These are phyloP conservation scores for Thysanoteuthis rhombus DNA, from an alignment of 2,888 invertebrate genomes.

Conservation along the genomic window DNA sequence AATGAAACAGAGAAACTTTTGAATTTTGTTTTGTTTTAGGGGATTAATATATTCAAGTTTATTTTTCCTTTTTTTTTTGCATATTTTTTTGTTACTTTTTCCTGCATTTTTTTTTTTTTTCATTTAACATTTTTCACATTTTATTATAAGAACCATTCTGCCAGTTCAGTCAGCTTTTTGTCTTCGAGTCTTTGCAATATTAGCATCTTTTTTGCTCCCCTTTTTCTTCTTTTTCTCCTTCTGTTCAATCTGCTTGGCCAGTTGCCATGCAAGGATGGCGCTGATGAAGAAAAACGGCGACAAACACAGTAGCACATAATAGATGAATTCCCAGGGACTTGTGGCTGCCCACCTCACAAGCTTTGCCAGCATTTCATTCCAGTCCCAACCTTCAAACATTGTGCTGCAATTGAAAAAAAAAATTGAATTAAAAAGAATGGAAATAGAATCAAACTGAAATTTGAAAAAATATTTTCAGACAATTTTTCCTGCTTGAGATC, in stretches of 20 bases:
- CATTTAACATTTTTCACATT: not conserved
- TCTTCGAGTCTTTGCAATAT: constrained; percentile 63
- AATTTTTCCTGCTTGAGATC: too few species aligned
- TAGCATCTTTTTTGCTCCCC: constrained; percentile 68
- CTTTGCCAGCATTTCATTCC: constrained; percentile 56
- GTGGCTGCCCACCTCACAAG: constrained; percentile 64
- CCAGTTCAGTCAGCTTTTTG: constrained; percentile 51
- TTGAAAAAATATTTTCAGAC: too few species aligned
- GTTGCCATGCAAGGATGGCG: constrained; percentile 71
- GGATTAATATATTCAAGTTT: not conserved
- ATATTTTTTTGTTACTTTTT: not conserved
- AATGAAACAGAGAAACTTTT: not conserved
- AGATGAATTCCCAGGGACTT: constrained; percentile 70
- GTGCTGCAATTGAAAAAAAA: not conserved
- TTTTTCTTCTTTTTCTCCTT: constrained; percentile 70
- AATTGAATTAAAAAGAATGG: not conserved
- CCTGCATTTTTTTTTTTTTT: not conserved
- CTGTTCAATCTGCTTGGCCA: constrained; percentile 71
- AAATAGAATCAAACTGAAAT: too few species aligned
- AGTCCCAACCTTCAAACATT: constrained; percentile 51
- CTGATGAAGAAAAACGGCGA: constrained; percentile 71
- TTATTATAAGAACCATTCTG: not conserved
- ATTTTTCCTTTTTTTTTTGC: not conserved
- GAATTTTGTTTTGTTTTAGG: not conserved
- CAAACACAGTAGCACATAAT: constrained; percentile 70